These are phyloP conservation scores for Ascidia mentula DNA, from an alignment of 23 tunicate species.

Conservation along the genomic window DNA sequence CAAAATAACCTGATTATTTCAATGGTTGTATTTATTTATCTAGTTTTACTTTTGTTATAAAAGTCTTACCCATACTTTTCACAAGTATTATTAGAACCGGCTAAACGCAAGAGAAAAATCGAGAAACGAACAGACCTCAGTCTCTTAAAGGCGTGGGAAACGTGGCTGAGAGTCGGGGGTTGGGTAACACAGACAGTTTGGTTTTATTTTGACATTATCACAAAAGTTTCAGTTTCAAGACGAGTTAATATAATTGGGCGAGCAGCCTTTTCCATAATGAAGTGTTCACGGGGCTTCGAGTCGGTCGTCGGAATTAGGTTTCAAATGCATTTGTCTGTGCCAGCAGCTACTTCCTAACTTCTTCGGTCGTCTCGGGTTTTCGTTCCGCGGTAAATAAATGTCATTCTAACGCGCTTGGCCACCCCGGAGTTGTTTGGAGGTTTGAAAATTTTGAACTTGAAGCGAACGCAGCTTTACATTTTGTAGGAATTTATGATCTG, in stretches of 20 bases:
- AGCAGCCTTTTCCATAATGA: not conserved
- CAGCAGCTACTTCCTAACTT: not conserved
- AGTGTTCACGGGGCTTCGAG: not conserved
- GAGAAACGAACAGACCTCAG: not conserved
- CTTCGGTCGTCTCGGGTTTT: not conserved
- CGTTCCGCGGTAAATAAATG: no score
- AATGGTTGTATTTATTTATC: no score
- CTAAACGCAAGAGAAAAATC: no score
- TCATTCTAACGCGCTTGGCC: no score
- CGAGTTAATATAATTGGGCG: not conserved
- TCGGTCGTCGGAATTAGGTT: not conserved
- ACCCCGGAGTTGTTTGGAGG: no score
- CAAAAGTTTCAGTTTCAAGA: not conserved
- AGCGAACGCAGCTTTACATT: no score
- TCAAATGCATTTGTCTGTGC: not conserved
- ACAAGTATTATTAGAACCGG: no score
- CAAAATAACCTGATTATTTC: no score
- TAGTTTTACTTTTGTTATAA: no score
- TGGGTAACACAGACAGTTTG: not conserved
- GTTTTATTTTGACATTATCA: not conserved
- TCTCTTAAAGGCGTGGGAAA: not conserved
- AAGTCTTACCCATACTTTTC: no score
- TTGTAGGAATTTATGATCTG: no score
- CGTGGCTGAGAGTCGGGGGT: not conserved
- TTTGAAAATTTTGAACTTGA: no score